Conservation (phyloP, 2,888 invertebrate species). For the Calliphora vomitoria region DNA sequence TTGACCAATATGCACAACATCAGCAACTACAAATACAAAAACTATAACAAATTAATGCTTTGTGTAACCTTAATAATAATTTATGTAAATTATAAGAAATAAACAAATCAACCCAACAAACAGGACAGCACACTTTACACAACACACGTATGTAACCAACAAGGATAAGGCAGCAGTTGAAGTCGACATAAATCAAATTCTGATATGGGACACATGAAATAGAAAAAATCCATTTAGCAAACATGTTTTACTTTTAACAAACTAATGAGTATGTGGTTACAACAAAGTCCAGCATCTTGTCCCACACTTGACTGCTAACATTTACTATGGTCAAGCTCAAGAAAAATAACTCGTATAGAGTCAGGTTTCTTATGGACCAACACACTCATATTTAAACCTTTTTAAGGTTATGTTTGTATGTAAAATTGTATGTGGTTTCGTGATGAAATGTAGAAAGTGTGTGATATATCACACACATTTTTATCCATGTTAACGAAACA, state of each 20-base stretch:
- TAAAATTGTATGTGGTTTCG: not conserved
- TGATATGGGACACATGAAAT: constrained; percentile 74
- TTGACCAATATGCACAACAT: constrained; percentile 78
- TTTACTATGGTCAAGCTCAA: constrained; percentile 27
- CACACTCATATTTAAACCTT: not conserved
- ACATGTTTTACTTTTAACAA: constrained; percentile 68
- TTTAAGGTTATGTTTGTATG: not conserved
- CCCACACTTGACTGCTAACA: not conserved
- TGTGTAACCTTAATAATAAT: constrained; percentile 73
- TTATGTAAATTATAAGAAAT: constrained; percentile 74
- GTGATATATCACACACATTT: constrained; percentile 9
- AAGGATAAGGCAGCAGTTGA: constrained; percentile 59
- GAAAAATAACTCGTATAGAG: constrained; percentile 19
- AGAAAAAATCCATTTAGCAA: constrained; percentile 73
- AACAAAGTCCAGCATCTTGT: constrained; percentile 60
- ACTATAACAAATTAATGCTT: constrained; percentile 56
- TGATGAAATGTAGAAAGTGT: constrained; percentile 6
- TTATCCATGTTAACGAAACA: constrained; percentile 39
- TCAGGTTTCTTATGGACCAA: constrained; percentile 26
- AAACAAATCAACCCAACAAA: constrained; percentile 68
- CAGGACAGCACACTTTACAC: constrained; percentile 23
- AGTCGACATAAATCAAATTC: constrained; percentile 72
- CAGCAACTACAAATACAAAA: constrained; percentile 78
- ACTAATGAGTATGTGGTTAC: constrained; percentile 74
- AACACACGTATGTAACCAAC: constrained; percentile 25